Evolutionary conservation across 2,888 invertebrate species (phyloP).

Genomic region (Eulithis testata): DNA sequence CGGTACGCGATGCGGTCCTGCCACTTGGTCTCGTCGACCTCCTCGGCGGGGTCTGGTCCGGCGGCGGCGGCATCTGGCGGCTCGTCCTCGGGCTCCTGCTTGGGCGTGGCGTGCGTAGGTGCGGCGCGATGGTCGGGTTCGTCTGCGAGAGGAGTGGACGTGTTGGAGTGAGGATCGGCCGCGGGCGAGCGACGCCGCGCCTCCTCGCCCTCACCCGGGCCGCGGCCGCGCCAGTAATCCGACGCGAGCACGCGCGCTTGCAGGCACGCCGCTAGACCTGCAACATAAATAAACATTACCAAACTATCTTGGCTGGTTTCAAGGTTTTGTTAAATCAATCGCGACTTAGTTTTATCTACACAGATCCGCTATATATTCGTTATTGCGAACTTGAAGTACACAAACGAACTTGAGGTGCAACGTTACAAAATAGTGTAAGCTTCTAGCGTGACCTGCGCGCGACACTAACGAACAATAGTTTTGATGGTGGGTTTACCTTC

Average conservation of each 20-base stretch:
- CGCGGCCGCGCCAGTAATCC: slow-evolving; percentile 85
- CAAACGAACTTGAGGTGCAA: too few species aligned
- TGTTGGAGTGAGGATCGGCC: slow-evolving; percentile 88
- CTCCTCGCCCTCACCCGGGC: slow-evolving; percentile 51
- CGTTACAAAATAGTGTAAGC: too few species aligned
- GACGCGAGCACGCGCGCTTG: slow-evolving; percentile 91
- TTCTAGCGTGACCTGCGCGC: too few species aligned
- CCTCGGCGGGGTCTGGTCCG: slow-evolving; percentile 86
- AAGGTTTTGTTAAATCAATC: not conserved
- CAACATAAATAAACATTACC: not conserved
- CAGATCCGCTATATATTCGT: too few species aligned
- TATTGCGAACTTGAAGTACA: too few species aligned
- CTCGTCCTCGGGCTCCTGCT: slow-evolving; percentile 25
- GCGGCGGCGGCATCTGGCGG: slow-evolving; percentile 33
- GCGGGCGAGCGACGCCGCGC: slow-evolving; percentile 76
- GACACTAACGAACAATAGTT: not conserved
- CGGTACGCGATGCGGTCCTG: slow-evolving; percentile 96
- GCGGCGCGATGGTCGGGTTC: slow-evolving; percentile 73
- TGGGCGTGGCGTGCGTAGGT: slow-evolving; percentile 33
- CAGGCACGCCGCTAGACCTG: slow-evolving; percentile 92
- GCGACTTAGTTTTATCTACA: not conserved
- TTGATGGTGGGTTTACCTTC: slow-evolving; percentile 59
- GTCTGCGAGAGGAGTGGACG: slow-evolving; percentile 86
- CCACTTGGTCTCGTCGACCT: slow-evolving; percentile 94
- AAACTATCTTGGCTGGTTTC: not conserved